Percentiles rank a stretch among this genome's conserved stretches.
These are phyloP conservation scores for Tryphoninae sp. DNA, from an alignment of 2,888 invertebrate genomes.

Conservation along the genomic window DNA sequence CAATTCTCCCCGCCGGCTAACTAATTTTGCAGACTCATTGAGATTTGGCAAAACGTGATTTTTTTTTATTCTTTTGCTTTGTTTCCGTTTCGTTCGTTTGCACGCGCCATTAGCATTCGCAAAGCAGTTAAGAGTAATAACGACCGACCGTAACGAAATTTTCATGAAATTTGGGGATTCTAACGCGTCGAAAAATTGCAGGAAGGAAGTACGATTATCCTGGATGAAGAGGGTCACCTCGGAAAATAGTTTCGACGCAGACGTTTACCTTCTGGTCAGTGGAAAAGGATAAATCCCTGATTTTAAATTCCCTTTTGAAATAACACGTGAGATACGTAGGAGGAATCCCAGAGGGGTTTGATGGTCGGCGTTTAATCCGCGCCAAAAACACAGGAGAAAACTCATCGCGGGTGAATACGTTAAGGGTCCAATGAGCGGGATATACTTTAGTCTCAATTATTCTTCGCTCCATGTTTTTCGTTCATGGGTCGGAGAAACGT, in stretches of 20 bases:
- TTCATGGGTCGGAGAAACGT: too few relatives aligned
- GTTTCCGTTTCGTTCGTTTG: neutral
- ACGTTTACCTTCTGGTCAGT: slow-evolving; percentile 38
- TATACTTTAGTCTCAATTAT: slow-evolving; percentile 56
- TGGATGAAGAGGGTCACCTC: slow-evolving; percentile 6
- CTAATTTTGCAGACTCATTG: slow-evolving; percentile 40
- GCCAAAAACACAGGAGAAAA: slow-evolving; percentile 53
- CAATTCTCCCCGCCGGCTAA: slow-evolving; percentile 9
- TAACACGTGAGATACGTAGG: slow-evolving; percentile 22
- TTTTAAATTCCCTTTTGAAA: slow-evolving; percentile 61
- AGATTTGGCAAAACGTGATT: neutral
- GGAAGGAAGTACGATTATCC: neutral
- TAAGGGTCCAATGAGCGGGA: neutral
- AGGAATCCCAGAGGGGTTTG: slow-evolving; percentile 16
- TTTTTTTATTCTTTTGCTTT: neutral
- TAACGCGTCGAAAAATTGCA: neutral
- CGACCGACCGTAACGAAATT: neutral
- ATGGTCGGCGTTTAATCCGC: slow-evolving; percentile 47
- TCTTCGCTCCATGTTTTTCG: slow-evolving; percentile 23
- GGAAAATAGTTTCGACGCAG: slow-evolving; percentile 6
- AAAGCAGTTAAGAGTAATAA: neutral
- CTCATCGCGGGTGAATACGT: slow-evolving; percentile 49
- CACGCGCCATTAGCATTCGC: neutral
- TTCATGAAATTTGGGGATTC: neutral
- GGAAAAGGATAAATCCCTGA: slow-evolving; percentile 51